phyloP scores from a whole-genome alignment of 2,888 invertebrate genomes.

The Parnassius apollo region DNA sequence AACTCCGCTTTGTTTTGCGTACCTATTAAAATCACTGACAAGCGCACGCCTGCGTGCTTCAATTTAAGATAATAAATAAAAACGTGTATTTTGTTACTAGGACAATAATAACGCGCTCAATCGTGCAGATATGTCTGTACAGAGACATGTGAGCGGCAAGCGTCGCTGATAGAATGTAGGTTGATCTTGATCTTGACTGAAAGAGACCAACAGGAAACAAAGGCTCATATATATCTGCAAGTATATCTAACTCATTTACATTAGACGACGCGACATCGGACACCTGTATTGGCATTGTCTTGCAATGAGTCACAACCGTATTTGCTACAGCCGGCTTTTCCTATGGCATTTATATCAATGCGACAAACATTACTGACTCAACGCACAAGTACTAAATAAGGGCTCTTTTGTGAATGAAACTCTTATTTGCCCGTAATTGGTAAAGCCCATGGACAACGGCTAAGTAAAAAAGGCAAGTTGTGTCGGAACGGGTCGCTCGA shows the following conservation, averaged over 20 bases:
- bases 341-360: slow-evolving; percentile 45
- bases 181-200: slow-evolving; percentile 6
- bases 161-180: background rate
- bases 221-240: slow-evolving; percentile 21
- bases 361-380: slow-evolving; percentile 61
- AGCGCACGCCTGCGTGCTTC: slow-evolving; percentile 19
- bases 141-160: background rate
- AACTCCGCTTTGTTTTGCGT: slow-evolving; percentile 63
- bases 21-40: slow-evolving; percentile 31
- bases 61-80: slow-evolving; percentile 26
- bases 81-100: slow-evolving; percentile 10
- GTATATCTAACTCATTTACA: slow-evolving; percentile 51
- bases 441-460: slow-evolving; percentile 48
- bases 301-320: slow-evolving; percentile 56
- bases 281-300: slow-evolving; percentile 64
- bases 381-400: slow-evolving; percentile 63
- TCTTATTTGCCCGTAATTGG: slow-evolving; percentile 66
- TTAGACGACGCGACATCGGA: slow-evolving; percentile 48
- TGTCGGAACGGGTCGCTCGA: slow-evolving; percentile 56
- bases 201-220: slow-evolving; percentile 10
- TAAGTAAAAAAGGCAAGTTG: slow-evolving; percentile 60
- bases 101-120: slow-evolving; percentile 12
- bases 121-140: slow-evolving; percentile 6
- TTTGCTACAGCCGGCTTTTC: slow-evolving; percentile 49
- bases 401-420: slow-evolving; percentile 62